Evolutionary conservation across 2,113 vertebrate genomes (phyloP).

Genomic region (Varanus salvator): DNA sequence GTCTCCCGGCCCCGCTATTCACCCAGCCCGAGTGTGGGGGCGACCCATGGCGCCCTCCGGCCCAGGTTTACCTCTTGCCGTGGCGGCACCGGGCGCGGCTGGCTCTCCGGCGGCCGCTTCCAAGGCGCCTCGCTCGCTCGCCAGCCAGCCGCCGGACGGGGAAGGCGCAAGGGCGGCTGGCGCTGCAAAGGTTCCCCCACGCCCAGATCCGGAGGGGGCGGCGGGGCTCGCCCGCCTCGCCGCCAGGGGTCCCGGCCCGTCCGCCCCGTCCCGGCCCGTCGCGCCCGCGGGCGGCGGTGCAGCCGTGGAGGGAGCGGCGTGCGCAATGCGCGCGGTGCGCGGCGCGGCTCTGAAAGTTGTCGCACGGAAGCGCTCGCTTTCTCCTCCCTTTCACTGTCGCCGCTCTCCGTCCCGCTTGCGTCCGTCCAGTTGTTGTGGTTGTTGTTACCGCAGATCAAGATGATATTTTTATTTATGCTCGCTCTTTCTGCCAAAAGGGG

Average conservation of each 20-base stretch:
- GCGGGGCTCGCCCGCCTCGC: not conserved
- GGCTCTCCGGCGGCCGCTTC: too few species aligned
- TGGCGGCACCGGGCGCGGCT: too few species aligned
- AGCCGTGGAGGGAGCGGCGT: not conserved
- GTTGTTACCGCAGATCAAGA: too few species aligned
- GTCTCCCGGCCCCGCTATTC: conserved; percentile 16
- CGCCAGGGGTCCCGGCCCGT: not conserved
- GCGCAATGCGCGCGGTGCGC: too few species aligned
- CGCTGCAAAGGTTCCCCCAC: conserved; percentile 20
- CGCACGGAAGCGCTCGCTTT: too few species aligned
- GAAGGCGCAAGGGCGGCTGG: conserved; percentile 21
- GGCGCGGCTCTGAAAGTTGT: too few species aligned
- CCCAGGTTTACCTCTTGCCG: not conserved
- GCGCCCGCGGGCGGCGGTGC: not conserved
- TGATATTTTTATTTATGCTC: too few species aligned
- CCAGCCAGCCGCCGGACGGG: not conserved
- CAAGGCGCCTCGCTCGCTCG: not conserved
- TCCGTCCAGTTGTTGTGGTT: too few species aligned
- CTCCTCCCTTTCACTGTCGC: too few species aligned
- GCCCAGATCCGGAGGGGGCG: conserved; percentile 61
- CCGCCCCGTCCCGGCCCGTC: not conserved
- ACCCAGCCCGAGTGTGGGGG: conserved; percentile 11
- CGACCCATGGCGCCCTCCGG: not conserved
- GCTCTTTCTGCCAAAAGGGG: too few species aligned
- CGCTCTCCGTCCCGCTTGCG: too few species aligned